Evolutionary conservation across 2,113 vertebrate species (phyloP).

Genomic region (Menidia beryllina): DNA sequence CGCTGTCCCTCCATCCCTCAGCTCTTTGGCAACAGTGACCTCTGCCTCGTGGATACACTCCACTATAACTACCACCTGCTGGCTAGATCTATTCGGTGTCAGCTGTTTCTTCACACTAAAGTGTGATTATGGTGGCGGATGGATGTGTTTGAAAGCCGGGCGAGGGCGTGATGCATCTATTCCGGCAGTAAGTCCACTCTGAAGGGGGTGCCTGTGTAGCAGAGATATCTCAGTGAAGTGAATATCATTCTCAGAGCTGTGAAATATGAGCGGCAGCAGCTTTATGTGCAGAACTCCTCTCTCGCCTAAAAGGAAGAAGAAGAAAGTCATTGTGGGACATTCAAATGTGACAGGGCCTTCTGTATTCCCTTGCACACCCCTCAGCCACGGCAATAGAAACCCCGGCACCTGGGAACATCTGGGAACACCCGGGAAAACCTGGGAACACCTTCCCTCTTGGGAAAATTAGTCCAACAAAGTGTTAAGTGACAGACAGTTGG

Average conservation of each 20-base stretch:
- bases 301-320: constrained; percentile 20
- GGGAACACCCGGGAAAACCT: too few relatives aligned
- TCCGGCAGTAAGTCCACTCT: constrained; percentile 44
- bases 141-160: constrained; percentile 46
- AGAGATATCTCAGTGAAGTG: constrained; percentile 68
- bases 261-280: constrained; percentile 43
- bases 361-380: not conserved
- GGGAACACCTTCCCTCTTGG: too few relatives aligned
- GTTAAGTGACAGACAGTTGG: too few relatives aligned
- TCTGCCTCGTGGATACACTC: constrained; percentile 61
- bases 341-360: not conserved
- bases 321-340: constrained; percentile 10
- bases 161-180: constrained; percentile 52
- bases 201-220: constrained; percentile 60
- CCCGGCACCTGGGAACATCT: too few relatives aligned
- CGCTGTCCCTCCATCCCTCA: constrained; percentile 56
- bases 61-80: constrained; percentile 53
- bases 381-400: not conserved
- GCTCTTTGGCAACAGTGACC: constrained; percentile 62
- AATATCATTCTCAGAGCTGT: constrained; percentile 54
- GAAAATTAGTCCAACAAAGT: too few relatives aligned
- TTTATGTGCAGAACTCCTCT: constrained; percentile 21
- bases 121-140: constrained; percentile 43
- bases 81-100: constrained; percentile 53
- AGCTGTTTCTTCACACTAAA: constrained; percentile 43